Evolutionary conservation across 2,888 invertebrate species (phyloP).

Genomic region (Euclidia mi): DNA sequence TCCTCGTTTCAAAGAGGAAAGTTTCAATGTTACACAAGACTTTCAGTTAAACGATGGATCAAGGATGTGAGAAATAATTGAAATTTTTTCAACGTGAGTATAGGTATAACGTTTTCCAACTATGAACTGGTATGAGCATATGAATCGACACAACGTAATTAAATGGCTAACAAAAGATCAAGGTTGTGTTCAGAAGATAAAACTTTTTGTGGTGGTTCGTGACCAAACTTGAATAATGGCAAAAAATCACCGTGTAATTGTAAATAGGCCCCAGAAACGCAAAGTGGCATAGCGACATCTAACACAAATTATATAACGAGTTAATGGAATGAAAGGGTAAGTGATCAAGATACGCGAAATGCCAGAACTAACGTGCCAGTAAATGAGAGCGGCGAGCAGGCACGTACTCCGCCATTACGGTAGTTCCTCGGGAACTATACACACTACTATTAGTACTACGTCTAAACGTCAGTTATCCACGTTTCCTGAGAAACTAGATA

Average conservation of each 20-base stretch:
- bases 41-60: constrained; percentile 1
- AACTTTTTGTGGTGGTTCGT: constrained; percentile 85
- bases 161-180: constrained; percentile 85
- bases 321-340: constrained; percentile 48
- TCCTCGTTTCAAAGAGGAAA: no score
- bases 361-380: constrained; percentile 14
- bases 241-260: constrained; percentile 85
- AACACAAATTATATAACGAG: constrained; percentile 23
- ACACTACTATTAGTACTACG: not conserved
- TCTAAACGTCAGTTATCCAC: not conserved
- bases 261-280: constrained; percentile 80
- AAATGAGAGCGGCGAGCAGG: not conserved
- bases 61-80: constrained; percentile 15
- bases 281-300: constrained; percentile 51
- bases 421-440: not conserved
- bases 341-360: constrained; percentile 37
- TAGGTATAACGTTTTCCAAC: constrained; percentile 57
- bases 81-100: constrained; percentile 48
- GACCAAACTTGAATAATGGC: constrained; percentile 80
- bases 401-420: constrained; percentile 1
- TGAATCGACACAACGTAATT: constrained; percentile 75
- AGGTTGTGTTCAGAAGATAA: constrained; percentile 80
- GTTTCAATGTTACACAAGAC: no score
- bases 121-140: constrained; percentile 52
- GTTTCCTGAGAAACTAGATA: not conserved